Base-by-base conservation (phyloP, 2,113 vertebrate species). In the Alces alces region DNA sequence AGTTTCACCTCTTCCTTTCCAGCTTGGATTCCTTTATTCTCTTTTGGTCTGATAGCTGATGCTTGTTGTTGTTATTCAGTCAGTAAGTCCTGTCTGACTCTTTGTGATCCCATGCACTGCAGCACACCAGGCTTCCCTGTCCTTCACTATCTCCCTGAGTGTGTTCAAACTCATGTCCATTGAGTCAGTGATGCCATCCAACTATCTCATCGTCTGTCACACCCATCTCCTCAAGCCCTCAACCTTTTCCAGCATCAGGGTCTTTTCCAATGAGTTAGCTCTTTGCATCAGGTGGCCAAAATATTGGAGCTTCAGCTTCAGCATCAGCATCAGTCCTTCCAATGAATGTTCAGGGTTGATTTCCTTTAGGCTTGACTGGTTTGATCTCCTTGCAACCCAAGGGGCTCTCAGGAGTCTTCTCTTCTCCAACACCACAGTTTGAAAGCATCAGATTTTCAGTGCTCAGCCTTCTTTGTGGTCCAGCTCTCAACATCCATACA, bases 201-300 rank as follows among this genome's bases (percentile, higher is more conserved):
- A 39, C 19, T 5, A 39, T 70, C 66, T 70, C n/a, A 70, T 70
- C 1, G 0, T 70, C 66, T 70, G 8, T 70, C 0, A 0, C 19
- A 39, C 66, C 10, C 1, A 0, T 39, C n/a, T 70, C 66, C 66
- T 70, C 66, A n/a, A 39, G n/a, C n/a, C 66, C 66, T 70, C 66
- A 70, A 39, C n/a, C n/a, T 70, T 39, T 70, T 39, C n/a, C 66
- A 70, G n/a, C 66, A 70, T 70, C 19, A 70, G 10, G 8, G 66
- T 10, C 66, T 70, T 70, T 70, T 70, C 66, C 66, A 70, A 0
- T 39, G 66, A 70, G n/a, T 70, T 2, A 70, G 19, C 9, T 70
- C 17, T 70, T 70, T 70, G 66, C 19, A 70, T 70, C 66, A 39
- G n/a, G n/a, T 70, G 9, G 66, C 66, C 66, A 39, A 70, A 70